phyloP scores from a whole-genome alignment of 2,797 vertebrate genomes.

The Galagoides demidoff region DNA sequence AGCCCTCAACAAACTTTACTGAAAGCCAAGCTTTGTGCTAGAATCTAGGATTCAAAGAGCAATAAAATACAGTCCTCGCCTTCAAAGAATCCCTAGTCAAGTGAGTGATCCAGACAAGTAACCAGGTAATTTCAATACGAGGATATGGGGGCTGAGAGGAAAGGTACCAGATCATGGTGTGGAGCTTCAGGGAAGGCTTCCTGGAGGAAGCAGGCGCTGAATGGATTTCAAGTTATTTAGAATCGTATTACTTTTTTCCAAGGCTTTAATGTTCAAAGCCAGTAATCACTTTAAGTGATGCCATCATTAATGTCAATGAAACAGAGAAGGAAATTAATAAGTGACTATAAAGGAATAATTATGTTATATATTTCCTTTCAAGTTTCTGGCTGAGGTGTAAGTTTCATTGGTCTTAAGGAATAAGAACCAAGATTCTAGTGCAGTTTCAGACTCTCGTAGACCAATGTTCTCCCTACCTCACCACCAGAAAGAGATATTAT shows the following conservation, averaged over 20 bases:
- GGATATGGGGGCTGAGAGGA: background rate
- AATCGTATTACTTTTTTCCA: background rate
- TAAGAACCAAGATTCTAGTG: constrained; percentile 37
- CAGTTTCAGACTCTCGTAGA: background rate
- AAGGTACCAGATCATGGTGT: background rate
- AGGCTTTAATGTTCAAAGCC: constrained; percentile 50
- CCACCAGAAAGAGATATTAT: constrained; percentile 9
- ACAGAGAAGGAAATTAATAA: constrained; percentile 12
- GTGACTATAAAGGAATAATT: constrained; percentile 56
- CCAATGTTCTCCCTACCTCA: background rate
- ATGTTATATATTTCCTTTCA: constrained; percentile 59
- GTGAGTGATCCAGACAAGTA: background rate
- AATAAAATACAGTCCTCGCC: background rate
- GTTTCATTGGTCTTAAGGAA: constrained; percentile 36
- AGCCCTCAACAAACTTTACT: background rate
- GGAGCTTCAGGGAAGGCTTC: constrained; percentile 41
- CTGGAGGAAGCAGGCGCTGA: background rate
- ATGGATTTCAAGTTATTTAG: constrained; percentile 49
- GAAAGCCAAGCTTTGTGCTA: background rate
- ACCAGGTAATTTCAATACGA: background rate
- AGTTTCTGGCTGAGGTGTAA: constrained; percentile 48
- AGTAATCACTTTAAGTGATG: constrained; percentile 43
- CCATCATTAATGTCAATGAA: constrained; percentile 50
- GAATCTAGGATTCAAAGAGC: background rate
- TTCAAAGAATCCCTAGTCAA: background rate